These are phyloP conservation scores for Athalia circularis DNA, from an alignment of 2,888 invertebrate species.

Conservation along the genomic window DNA sequence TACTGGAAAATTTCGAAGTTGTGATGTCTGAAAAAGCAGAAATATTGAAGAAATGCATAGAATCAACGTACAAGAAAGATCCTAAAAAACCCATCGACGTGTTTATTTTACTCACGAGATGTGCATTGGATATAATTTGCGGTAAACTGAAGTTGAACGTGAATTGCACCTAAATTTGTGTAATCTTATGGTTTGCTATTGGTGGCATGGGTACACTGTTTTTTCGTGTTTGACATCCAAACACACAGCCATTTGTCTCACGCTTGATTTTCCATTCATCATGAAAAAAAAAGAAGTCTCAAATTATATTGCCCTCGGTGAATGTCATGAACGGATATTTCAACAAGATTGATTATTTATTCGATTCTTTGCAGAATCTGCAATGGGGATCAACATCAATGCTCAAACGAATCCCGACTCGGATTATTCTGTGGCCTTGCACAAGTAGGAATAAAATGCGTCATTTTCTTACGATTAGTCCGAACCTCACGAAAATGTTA, in stretches of 20 bases:
- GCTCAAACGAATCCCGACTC: constrained; percentile 74
- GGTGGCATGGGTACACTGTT: too few species aligned
- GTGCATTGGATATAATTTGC: constrained; percentile 75
- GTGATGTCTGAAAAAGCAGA: constrained; percentile 75
- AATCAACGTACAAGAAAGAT: constrained; percentile 52
- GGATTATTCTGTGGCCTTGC: constrained; percentile 75
- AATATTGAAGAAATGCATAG: constrained; percentile 72
- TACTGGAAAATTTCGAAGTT: constrained; percentile 74
- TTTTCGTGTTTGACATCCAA: too few species aligned
- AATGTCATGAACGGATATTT: not conserved
- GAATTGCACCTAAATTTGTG: too few species aligned
- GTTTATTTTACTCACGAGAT: constrained; percentile 74
- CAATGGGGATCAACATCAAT: constrained; percentile 79
- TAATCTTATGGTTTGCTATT: not conserved
- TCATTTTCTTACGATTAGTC: too few species aligned
- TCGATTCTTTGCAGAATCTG: constrained; percentile 75
- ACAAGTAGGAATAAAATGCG: constrained; percentile 68
- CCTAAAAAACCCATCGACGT: constrained; percentile 72
- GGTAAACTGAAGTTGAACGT: constrained; percentile 63
- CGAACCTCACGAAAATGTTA: too few species aligned
- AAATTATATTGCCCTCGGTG: too few species aligned
- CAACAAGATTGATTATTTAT: not conserved
- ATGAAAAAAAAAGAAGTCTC: too few species aligned
- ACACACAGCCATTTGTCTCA: too few species aligned
- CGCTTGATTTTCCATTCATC: too few species aligned